Conservation (phyloP, 2,888 invertebrate genomes). For the Congeria kusceri region DNA sequence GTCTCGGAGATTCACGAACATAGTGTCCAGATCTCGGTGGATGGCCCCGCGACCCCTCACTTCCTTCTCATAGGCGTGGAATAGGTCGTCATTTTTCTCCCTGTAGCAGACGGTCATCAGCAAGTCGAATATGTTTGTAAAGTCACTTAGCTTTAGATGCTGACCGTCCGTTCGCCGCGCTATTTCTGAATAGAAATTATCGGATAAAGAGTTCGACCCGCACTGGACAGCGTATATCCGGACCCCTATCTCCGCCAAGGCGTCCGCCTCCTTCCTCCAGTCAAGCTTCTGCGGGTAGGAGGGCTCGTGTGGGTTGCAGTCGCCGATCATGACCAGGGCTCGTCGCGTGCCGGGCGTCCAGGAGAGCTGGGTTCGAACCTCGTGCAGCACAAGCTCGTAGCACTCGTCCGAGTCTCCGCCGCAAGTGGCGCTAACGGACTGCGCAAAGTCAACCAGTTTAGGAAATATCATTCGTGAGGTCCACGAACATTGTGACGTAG, state of each 20-base stretch:
- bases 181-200: slow-evolving; percentile 63
- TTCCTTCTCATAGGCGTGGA: slow-evolving; percentile 69
- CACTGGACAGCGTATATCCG: slow-evolving; percentile 64
- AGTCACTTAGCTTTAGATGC: slow-evolving; percentile 66
- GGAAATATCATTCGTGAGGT: slow-evolving; percentile 62
- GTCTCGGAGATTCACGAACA: slow-evolving; percentile 66
- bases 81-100: slow-evolving; percentile 64
- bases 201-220: slow-evolving; percentile 5
- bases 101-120: slow-evolving; percentile 76
- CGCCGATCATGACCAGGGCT: slow-evolving; percentile 74
- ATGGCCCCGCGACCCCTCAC: slow-evolving; percentile 61
- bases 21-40: slow-evolving; percentile 65
- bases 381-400: slow-evolving; percentile 63
- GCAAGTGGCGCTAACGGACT: slow-evolving; percentile 59
- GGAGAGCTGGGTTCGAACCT: slow-evolving; percentile 66
- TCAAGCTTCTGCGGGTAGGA: slow-evolving; percentile 58
- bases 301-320: slow-evolving; percentile 59
- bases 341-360: slow-evolving; percentile 71
- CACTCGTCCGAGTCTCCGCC: slow-evolving; percentile 67
- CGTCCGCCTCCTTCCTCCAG: slow-evolving; percentile 63
- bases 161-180: slow-evolving; percentile 64
- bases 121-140: slow-evolving; percentile 68
- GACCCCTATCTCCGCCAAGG: slow-evolving; percentile 44
- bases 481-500: slow-evolving; percentile 77
- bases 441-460: slow-evolving; percentile 68